Base-by-base conservation (phyloP, 2,888 invertebrate species). In the Spicauda simplicius region DNA sequence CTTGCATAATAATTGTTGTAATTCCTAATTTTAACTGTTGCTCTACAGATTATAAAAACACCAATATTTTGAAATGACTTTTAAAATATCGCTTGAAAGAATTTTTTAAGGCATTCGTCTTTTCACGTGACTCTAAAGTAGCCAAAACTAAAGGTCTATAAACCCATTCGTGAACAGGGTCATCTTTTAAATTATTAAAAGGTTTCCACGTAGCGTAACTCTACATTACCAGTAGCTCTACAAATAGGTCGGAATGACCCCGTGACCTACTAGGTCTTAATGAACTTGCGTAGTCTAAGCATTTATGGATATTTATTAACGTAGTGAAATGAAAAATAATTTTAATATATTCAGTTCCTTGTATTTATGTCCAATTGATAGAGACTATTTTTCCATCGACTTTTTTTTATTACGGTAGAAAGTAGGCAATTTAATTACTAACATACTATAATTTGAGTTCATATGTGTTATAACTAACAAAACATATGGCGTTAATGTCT, bases 221-320 rank as follows among this genome's bases (percentile, higher is more conserved):
- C 33, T 33, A 41, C 41, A 41, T 12, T 41, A 41, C 12, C 41
- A 41, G n/a, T n/a, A n/a, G 41, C 41, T 20, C 53, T 14, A 53
- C 52, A 61, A 53, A 53, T 61, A 33, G 18, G 18, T 16, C 50
- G 25, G 53, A 53, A 37, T 54, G 61, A 61, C 61, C 61, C 30
- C 41, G 53, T 61, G 61, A 61, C 61, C 61, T 54, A 53, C 61
- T 61, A 30, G 33, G 33, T 61, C 53, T 18, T 61, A 52, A 61
- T 52, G 19, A 10, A 16, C 33, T 30, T 52, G 12, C 52, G 33
- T 61, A 33, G 7, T 33, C 33, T 33, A 33, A 33, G 33, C 33
- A 33, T 8, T 8, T n/a, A n/a, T n/a, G n/a, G n/a, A n/a, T n/a
- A n/a, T n/a, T n/a, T 33, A 33, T 33, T 33, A 33, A 33, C 8